Percentiles rank a stretch among this genome's conserved stretches.
phyloP scores from a whole-genome alignment of 2,888 invertebrate species.

The Calameuta filiformis region DNA sequence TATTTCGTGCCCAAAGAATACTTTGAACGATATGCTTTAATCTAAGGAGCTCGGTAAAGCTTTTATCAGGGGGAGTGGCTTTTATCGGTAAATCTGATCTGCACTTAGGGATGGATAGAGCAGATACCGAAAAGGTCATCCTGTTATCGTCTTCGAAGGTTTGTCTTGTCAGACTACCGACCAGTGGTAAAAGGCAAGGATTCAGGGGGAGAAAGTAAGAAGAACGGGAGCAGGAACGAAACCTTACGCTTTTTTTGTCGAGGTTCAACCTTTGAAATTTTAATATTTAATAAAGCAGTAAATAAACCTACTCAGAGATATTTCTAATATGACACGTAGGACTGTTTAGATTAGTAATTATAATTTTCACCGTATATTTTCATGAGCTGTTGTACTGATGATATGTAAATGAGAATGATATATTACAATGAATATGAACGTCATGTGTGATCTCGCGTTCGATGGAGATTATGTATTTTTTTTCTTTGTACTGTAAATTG shows the following conservation, averaged over 20 bases:
- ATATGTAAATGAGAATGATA: too few relatives aligned
- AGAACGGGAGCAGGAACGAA: too few relatives aligned
- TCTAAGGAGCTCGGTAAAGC: neutral
- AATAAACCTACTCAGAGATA: too few relatives aligned
- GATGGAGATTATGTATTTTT: neutral
- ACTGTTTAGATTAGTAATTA: too few relatives aligned
- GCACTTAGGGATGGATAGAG: neutral
- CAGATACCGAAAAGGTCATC: neutral
- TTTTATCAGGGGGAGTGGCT: neutral
- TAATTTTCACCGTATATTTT: too few relatives aligned
- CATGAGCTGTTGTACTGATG: too few relatives aligned
- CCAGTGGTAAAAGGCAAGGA: neutral
- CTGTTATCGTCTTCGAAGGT: neutral
- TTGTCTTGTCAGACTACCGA: neutral
- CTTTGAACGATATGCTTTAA: neutral
- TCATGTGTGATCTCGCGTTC: neutral
- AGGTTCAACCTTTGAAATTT: too few relatives aligned
- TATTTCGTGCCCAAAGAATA: neutral
- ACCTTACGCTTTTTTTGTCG: too few relatives aligned
- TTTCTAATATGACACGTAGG: too few relatives aligned
- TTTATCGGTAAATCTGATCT: neutral
- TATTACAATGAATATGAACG: too few relatives aligned
- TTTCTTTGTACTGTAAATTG: neutral
- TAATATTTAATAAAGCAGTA: too few relatives aligned
- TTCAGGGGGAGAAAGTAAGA: neutral